Percentiles rank a stretch among this genome's conserved stretches.
phyloP scores from a whole-genome alignment of 2,888 invertebrate species.

The Metellina segmentata region DNA sequence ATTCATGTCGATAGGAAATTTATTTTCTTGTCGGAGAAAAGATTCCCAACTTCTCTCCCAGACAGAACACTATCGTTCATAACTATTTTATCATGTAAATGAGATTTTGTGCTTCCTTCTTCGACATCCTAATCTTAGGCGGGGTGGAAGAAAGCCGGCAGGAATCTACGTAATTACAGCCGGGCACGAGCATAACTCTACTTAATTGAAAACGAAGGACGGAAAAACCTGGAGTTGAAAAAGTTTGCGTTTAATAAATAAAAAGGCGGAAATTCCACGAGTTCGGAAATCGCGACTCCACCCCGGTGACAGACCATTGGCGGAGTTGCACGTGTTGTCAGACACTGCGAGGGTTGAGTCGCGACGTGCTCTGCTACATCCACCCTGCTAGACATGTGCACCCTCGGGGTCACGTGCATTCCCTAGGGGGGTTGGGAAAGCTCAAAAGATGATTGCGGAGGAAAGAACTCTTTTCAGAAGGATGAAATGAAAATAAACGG shows the following conservation, averaged over 20 bases:
- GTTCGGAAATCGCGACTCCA: constrained; percentile 40
- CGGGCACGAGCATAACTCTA: constrained; percentile 20
- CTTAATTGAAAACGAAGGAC: constrained; percentile 41
- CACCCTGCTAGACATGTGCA: constrained; percentile 48
- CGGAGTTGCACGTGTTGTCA: constrained; percentile 52
- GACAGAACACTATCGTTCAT: neutral
- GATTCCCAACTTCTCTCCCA: neutral
- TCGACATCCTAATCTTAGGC: constrained; percentile 19
- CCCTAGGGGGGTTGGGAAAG: constrained; percentile 24
- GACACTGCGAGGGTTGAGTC: neutral
- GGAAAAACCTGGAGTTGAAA: neutral
- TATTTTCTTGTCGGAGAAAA: neutral
- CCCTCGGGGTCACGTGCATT: constrained; percentile 60
- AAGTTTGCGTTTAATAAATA: constrained; percentile 27
- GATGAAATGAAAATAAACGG: constrained; percentile 67
- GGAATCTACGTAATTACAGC: constrained; percentile 36
- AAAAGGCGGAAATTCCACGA: constrained; percentile 23
- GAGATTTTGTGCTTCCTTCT: constrained; percentile 6
- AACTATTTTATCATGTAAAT: constrained; percentile 24
- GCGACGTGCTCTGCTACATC: neutral
- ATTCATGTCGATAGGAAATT: too few relatives aligned
- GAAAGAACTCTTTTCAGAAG: constrained; percentile 72
- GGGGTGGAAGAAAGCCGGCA: neutral
- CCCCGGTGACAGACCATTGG: constrained; percentile 52
- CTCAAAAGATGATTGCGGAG: constrained; percentile 73